Base-by-base conservation (phyloP, 2,888 invertebrate genomes). In the Eledona agricola region DNA sequence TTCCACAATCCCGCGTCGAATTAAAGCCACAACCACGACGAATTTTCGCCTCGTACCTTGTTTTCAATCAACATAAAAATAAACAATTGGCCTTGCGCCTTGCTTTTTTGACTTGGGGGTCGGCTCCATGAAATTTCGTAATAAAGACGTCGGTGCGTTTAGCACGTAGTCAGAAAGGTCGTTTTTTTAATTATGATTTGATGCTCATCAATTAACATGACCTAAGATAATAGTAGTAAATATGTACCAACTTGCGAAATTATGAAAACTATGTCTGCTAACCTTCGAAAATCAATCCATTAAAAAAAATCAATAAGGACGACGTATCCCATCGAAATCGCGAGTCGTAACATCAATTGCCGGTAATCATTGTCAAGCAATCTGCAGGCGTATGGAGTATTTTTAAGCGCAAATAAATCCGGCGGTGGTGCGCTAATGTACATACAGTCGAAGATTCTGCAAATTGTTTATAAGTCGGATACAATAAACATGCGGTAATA, bases 31-130 rank as follows among this genome's bases (percentile, higher is more conserved):
- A 26, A 9, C 40, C 42, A 31, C 22, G 16, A 42, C 42, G 42
- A 42, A 42, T 42, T 40, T 38, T 28, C 40, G 40, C 10, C 26
- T 28, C 28, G 40, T 25, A 38, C 38, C 40, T 40, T 16, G 40
- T 17, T 28, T 15, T 5, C 23, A 35, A 35, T 46, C 46, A 40
- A 23, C 40, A 50, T 50, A 50, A 51, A 50, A 32, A 42, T 34
- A 42, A 40, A 35, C 42, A 50, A 50, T 50, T 20, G 42, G 20
- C 15, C 17, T 19, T 49, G 17, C 23, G 22, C 23, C 17, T 9
- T n/a, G 15, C 13, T 31, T 28, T 29, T 31, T 43, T 45, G 25
- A 10, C 2, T 13, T 23, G 5, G 19, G 43, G 43, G 31, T 22
- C 22, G 31, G 11, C 15, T 22, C 29, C 43, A 31, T 43, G 43